Evolutionary conservation across 2,888 invertebrate genomes (phyloP), one percentile per base, ranked within the genome.

Genomic region (Folsomia candida): DNA sequence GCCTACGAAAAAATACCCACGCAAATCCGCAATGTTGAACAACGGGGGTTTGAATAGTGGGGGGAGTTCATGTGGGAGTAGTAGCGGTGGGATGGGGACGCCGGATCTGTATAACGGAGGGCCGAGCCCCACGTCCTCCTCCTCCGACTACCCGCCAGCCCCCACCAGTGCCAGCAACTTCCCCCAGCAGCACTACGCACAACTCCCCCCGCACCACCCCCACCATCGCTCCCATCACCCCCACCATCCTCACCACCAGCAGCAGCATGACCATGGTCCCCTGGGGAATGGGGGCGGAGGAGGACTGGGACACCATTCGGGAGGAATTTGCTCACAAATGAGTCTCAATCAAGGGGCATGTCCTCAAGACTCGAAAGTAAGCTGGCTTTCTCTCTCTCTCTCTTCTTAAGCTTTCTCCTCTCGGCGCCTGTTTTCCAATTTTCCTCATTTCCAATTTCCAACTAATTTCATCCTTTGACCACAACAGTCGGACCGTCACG

Each of bases 11-110:
- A n/a, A n/a, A n/a, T n/a, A n/a, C n/a, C n/a, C n/a, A n/a, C n/a
- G n/a, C n/a, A n/a, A n/a, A n/a, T n/a, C n/a, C n/a, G 65, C 63
- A 71, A 80, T 79, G 78, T 75, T 80, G 72, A 79, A 80, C 70
- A 80, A 80, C 73, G 80, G 80, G 37, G 78, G 79, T 71, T 72
- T 76, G 69, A 74, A 74, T 62, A 70, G 70, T 14, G 68, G 64
- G 68, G 73, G 68, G 51, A 69, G 22, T 29, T 57, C 20, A 11
- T 25, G 47, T 51, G 73, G 70, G 47, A 69, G 22, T 24, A 63
- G 24, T 29, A 62, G 47, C 24, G 26, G 26, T 14, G 76, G 77
- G n/a, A 75, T 73, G 72, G 75, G 73, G 62, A 74, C 74, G 9
- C 76, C 76, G n/a, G 78, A 76, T 47, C 6, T 20, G 20, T 70